These are phyloP conservation scores for Acestrorhynchus altus DNA, from an alignment of 2,797 vertebrate genomes.

Conservation along the genomic window DNA sequence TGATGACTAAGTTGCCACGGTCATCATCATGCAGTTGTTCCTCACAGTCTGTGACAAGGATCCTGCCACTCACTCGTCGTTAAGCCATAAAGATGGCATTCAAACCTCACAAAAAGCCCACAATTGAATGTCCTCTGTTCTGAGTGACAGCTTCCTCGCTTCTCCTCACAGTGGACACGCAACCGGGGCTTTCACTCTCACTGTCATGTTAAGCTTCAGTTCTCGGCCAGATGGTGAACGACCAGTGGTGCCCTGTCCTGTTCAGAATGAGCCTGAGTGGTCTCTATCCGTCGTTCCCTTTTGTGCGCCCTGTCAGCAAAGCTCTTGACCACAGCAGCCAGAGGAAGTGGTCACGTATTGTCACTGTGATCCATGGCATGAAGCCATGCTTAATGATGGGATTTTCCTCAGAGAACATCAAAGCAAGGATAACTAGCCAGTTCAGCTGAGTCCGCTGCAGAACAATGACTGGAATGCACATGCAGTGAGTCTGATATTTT, in stretches of 20 bases:
- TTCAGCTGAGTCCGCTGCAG: neutral
- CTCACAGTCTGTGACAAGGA: constrained; percentile 1
- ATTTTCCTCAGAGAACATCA: constrained; percentile 54
- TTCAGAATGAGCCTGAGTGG: constrained; percentile 64
- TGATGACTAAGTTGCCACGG: constrained; percentile 16
- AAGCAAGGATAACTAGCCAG: constrained; percentile 48
- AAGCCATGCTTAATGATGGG: constrained; percentile 49
- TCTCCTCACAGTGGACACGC: constrained; percentile 41
- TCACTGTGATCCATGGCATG: constrained; percentile 47
- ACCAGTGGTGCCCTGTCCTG: constrained; percentile 66
- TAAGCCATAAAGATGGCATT: constrained; percentile 40
- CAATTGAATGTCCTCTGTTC: constrained; percentile 27
- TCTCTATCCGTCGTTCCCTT: constrained; percentile 47
- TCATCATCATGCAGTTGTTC: constrained; percentile 29
- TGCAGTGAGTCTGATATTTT: constrained; percentile 15
- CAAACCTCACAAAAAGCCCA: constrained; percentile 16
- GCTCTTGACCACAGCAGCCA: constrained; percentile 35
- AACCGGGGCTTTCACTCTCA: constrained; percentile 56
- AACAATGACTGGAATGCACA: constrained; percentile 13
- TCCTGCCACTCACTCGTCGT: constrained; percentile 19
- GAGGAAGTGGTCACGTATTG: constrained; percentile 48
- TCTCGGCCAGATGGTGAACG: constrained; percentile 65
- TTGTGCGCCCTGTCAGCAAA: constrained; percentile 60
- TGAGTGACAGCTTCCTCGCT: constrained; percentile 62
- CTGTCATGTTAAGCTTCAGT: constrained; percentile 72